Base-by-base conservation (phyloP, 2,113 vertebrate species). In the Ailurus styani region DNA sequence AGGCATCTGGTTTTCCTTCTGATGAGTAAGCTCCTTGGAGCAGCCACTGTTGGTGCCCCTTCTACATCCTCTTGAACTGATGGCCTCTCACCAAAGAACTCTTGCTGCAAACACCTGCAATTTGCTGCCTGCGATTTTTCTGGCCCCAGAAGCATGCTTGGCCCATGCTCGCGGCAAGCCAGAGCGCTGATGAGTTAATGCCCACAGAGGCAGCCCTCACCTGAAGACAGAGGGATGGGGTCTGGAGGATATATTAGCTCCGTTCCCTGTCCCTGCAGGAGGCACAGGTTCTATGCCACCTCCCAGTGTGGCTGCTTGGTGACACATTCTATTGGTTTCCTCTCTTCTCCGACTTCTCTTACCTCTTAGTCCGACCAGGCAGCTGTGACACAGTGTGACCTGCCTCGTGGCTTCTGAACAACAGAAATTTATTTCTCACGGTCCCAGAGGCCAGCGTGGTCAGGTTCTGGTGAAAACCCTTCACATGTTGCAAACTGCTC, bases 211-310 rank as follows among this genome's bases (percentile, higher is more conserved):
- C 34, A 18, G 52, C 20, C 25, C 11, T n/a, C 23, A 4, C 25
- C 29, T 86, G 6, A 1, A 29, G 82, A 21, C 47, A 45, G 66
- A 1, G 40, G 27, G 72, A 45, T 9, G 14, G 0, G 11, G 12
- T 15, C 0, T 40, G 55, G 17, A 75, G 89, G 72, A 34, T 27
- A n/a, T 42, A 66, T 1, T 1, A 11, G 12, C 83, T 57, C 82
- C 31, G 4, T 29, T 27, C 37, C 54, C 31, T 47, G 23, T 64
- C 7, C 55, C 11, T 0, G 9, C 29, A 18, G 55, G n/a, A 23
- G 45, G 6, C 4, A 2, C 0, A 0, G 5, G 12, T 40, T 81
- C 15, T 2, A 7, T 1, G 15, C 81, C 18, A 7, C 54, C 25
- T 25, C 50, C 31, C 37, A 55, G 64, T 50, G 82, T 0, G 0